phyloP scores from a whole-genome alignment of 2,797 vertebrate genomes.

The Xenentodon cancila region DNA sequence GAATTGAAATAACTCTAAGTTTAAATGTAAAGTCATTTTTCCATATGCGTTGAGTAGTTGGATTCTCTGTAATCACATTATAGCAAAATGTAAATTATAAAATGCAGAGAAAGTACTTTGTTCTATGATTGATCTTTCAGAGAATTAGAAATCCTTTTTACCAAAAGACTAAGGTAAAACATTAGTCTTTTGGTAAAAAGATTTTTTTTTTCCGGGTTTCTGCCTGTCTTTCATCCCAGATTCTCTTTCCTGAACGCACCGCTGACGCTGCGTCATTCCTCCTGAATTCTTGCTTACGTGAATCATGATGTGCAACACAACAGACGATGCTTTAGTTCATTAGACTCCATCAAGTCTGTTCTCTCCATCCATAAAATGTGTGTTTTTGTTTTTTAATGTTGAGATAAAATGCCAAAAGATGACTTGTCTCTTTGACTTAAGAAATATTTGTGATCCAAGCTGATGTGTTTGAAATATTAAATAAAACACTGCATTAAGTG shows the following conservation, averaged over 20 bases:
- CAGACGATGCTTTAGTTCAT: neutral
- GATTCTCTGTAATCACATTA: constrained; percentile 4
- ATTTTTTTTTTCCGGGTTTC: neutral
- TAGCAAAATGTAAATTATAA: neutral
- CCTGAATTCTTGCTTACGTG: neutral
- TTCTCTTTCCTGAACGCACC: neutral
- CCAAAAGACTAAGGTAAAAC: too few relatives aligned
- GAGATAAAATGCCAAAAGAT: neutral
- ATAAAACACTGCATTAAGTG: constrained; percentile 19
- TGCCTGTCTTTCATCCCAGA: neutral
- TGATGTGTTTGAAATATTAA: constrained; percentile 29
- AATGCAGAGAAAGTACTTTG: neutral
- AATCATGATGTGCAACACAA: neutral
- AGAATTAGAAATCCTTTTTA: too few relatives aligned
- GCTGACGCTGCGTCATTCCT: neutral
- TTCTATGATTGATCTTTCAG: too few relatives aligned
- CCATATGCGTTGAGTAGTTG: neutral
- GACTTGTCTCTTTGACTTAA: neutral
- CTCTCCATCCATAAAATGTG: neutral
- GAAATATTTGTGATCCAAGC: constrained; percentile 21
- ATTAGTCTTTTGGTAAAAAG: too few relatives aligned
- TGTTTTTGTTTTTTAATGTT: neutral
- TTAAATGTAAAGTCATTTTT: constrained; percentile 2
- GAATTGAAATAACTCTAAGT: neutral
- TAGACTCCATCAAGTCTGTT: neutral